These are phyloP conservation scores for Rhizomys pruinosus DNA, from an alignment of 2,113 vertebrate genomes.

Conservation along the genomic window DNA sequence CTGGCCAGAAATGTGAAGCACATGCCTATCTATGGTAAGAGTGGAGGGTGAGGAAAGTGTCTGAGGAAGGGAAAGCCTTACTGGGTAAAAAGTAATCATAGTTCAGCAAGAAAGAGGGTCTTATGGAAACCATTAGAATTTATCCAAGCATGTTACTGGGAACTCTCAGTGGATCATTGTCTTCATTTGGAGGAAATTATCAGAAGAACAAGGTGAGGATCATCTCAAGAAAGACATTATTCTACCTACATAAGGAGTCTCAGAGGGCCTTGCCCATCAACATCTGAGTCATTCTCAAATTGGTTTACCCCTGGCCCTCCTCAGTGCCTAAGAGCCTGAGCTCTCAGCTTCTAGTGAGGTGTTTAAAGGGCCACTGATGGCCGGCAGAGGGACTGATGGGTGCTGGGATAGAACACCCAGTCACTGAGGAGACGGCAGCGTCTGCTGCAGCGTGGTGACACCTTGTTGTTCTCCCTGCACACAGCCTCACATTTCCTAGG, in stretches of 20 bases:
- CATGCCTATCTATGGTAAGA: rapidly evolving
- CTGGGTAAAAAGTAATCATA: not conserved
- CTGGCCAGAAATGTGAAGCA: not conserved
- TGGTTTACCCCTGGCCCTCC: not conserved
- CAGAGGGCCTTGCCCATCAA: not conserved
- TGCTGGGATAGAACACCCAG: not conserved
- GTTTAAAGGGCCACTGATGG: rapidly evolving
- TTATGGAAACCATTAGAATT: not conserved
- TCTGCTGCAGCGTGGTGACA: not conserved
- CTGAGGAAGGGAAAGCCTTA: not conserved
- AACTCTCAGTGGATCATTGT: no score
- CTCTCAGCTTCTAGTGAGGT: not conserved
- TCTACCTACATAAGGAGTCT: not conserved
- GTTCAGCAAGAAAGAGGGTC: not conserved
- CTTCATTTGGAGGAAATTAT: not conserved
- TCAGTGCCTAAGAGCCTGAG: not conserved
- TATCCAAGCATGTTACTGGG: not conserved
- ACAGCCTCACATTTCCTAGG: not conserved
- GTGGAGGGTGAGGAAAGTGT: rapidly evolving
- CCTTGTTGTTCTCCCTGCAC: not conserved
- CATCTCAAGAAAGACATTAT: not conserved
- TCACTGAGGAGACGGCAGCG: no score
- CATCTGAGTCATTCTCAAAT: rapidly evolving
- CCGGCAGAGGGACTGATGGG: not conserved
- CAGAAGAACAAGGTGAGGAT: not conserved